These are phyloP conservation scores for Agapornis canus DNA, from an alignment of 2,797 vertebrate species.

Conservation along the genomic window DNA sequence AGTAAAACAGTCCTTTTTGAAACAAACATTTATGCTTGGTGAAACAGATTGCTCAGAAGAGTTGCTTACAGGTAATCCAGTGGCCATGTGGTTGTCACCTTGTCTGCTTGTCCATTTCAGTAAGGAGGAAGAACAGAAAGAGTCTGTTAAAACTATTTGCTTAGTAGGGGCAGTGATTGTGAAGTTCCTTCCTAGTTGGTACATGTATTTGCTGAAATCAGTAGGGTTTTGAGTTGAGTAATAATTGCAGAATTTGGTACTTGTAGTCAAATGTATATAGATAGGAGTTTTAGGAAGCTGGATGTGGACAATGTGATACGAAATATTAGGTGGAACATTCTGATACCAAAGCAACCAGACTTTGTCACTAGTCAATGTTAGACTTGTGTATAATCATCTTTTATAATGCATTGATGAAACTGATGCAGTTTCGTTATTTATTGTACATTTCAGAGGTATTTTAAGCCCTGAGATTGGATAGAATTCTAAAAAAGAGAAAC, in stretches of 20 bases:
- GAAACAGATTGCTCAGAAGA: background rate
- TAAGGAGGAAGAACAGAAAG: background rate
- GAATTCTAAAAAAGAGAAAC: background rate
- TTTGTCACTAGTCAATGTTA: no score
- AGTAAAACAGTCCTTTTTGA: constrained; percentile 18
- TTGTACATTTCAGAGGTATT: background rate
- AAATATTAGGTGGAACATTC: background rate
- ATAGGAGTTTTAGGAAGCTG: background rate
- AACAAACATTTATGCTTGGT: background rate
- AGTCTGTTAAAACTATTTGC: background rate
- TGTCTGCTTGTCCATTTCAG: background rate
- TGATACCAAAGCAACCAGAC: background rate
- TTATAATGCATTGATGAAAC: background rate
- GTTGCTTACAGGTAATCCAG: background rate
- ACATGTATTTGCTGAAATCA: background rate
- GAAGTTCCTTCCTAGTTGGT: background rate
- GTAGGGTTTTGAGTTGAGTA: background rate
- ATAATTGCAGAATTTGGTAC: background rate
- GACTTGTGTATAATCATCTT: background rate
- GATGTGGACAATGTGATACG: background rate
- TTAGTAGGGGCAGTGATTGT: rapidly evolving
- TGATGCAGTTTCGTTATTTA: background rate
- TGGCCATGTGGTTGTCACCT: background rate
- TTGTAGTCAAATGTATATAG: rapidly evolving
- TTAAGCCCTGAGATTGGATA: background rate